Evolutionary conservation across 2,888 invertebrate genomes (phyloP).

Genomic region (Teleiodes luculella): DNA sequence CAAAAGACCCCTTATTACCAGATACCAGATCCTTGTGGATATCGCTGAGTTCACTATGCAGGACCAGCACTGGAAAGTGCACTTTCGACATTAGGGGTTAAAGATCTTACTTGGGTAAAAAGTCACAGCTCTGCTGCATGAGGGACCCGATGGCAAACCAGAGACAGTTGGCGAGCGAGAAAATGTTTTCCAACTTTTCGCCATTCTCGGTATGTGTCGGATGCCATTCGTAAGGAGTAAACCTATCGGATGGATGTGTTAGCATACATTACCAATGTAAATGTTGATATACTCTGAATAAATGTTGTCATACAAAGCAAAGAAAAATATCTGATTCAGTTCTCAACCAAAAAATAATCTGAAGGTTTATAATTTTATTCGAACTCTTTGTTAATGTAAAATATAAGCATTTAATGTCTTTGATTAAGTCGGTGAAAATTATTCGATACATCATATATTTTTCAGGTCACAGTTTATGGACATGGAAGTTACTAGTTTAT

Average conservation of each 20-base stretch:
- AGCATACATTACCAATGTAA: slow-evolving; percentile 2
- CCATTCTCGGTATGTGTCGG: slow-evolving; percentile 92
- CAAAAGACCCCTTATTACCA: slow-evolving; percentile 31
- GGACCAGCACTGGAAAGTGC: slow-evolving; percentile 32
- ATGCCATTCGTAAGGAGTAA: slow-evolving; percentile 98
- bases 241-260: slow-evolving; percentile 72
- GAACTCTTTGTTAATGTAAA: no score
- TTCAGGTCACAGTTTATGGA: background rate
- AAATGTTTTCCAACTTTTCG: slow-evolving; percentile 93
- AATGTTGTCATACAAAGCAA: background rate
- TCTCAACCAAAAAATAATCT: no score
- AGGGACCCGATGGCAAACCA: slow-evolving; percentile 98
- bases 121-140: slow-evolving; percentile 97
- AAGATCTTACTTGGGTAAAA: slow-evolving; percentile 91
- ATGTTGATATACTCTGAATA: background rate
- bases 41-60: slow-evolving; percentile 71
- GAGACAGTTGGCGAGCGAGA: slow-evolving; percentile 94
- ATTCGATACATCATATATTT: background rate
- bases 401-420: no score
- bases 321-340: no score
- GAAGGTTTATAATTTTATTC: no score
- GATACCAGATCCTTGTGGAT: slow-evolving; percentile 40
- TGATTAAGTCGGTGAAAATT: no score
- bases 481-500: background rate
- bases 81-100: slow-evolving; percentile 32